These are phyloP conservation scores for Pterostichus niger DNA, from an alignment of 2,888 invertebrate genomes.

Conservation along the genomic window DNA sequence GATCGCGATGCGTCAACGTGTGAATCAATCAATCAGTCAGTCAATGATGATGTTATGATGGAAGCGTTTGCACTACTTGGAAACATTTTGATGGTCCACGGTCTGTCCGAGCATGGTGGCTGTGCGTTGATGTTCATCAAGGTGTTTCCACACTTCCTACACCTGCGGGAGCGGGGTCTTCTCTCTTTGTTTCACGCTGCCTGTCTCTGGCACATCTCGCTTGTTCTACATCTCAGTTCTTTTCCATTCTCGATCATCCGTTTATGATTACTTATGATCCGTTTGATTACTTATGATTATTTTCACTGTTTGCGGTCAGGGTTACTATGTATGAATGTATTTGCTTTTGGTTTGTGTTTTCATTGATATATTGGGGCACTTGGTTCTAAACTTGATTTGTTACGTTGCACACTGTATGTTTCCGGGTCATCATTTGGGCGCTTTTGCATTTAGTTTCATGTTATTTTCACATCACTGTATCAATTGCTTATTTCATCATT, in stretches of 20 bases:
- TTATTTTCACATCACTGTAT: slow-evolving; percentile 22
- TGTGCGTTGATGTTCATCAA: slow-evolving; percentile 76
- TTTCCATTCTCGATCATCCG: slow-evolving; percentile 43
- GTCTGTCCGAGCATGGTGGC: slow-evolving; percentile 68
- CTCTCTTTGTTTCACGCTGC: slow-evolving; percentile 69
- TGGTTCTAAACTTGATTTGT: slow-evolving; percentile 67
- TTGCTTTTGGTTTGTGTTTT: slow-evolving; percentile 66
- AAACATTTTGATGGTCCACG: slow-evolving; percentile 78
- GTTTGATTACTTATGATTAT: slow-evolving; percentile 45
- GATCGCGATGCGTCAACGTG: neutral
- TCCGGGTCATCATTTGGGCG: slow-evolving; percentile 46
- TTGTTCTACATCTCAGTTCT: slow-evolving; percentile 58
- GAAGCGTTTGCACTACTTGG: slow-evolving; percentile 70
- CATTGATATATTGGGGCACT: slow-evolving; percentile 66
- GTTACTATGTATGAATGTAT: slow-evolving; percentile 63
- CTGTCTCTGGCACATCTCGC: slow-evolving; percentile 53
- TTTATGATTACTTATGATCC: slow-evolving; percentile 46
- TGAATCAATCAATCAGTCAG: no score
- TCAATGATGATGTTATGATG: neutral
- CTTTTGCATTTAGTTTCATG: slow-evolving; percentile 53
- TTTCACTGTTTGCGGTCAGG: slow-evolving; percentile 62
- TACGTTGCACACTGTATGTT: slow-evolving; percentile 54
- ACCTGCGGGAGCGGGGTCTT: slow-evolving; percentile 74
- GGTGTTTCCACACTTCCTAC: slow-evolving; percentile 77
- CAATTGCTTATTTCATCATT: slow-evolving; percentile 62